Conservation (phyloP, 2,888 invertebrate genomes). For the Antitype chi region DNA sequence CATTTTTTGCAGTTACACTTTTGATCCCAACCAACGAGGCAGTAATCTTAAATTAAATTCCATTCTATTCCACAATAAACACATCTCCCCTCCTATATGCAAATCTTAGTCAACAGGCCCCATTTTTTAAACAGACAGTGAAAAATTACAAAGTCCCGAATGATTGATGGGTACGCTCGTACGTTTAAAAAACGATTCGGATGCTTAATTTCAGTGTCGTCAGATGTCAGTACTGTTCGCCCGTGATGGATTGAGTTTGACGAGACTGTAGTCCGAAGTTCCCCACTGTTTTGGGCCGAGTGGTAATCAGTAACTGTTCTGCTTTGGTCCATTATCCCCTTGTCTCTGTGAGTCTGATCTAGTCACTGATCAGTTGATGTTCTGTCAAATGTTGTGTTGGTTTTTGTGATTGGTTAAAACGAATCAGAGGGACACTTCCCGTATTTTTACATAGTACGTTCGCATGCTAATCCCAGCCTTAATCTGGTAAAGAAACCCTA, state of each 20-base stretch:
- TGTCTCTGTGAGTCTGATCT: background rate
- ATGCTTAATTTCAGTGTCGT: conserved; percentile 87
- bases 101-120: conserved; percentile 61
- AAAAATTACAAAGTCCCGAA: conserved; percentile 83
- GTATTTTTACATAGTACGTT: too few species aligned
- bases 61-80: conserved; percentile 8
- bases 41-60: background rate
- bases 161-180: conserved; percentile 83
- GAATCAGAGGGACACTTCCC: background rate
- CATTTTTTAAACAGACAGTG: conserved; percentile 80
- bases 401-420: background rate
- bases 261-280: conserved; percentile 59
- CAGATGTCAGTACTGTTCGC: conserved; percentile 77
- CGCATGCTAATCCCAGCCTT: too few species aligned
- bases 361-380: background rate
- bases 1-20: background rate
- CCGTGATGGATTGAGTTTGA: conserved; percentile 81
- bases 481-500: background rate
- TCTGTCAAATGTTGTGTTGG: background rate
- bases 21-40: too few species aligned
- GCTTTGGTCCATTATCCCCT: conserved; percentile 28
- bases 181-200: conserved; percentile 86
- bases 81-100: conserved; percentile 38
- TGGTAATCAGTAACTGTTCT: conserved; percentile 25
- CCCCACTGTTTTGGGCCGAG: conserved; percentile 32